phyloP scores from a whole-genome alignment of 2,888 invertebrate genomes.

The Trachelus tabidus region DNA sequence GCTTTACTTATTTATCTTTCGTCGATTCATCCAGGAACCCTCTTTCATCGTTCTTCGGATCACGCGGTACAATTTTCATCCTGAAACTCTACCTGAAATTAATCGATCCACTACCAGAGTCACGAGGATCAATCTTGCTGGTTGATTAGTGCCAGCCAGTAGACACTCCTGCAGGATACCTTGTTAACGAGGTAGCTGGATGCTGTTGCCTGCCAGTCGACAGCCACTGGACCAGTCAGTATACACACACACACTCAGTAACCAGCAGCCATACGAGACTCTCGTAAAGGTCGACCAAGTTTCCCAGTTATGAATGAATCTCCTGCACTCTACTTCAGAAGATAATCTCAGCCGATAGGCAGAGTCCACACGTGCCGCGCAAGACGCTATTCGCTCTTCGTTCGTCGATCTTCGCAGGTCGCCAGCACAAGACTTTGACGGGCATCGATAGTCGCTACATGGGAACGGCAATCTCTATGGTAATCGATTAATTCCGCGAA shows the following conservation, averaged over 20 bases:
- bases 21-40: background rate
- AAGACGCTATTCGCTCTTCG: background rate
- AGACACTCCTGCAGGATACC: background rate
- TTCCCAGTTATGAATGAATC: constrained; percentile 33
- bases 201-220: background rate
- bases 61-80: background rate
- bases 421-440: too few species aligned
- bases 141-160: background rate
- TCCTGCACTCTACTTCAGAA: constrained; percentile 17
- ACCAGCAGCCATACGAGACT: background rate
- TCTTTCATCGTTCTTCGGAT: background rate
- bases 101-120: background rate
- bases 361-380: background rate
- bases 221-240: background rate
- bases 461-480: too few species aligned
- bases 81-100: background rate
- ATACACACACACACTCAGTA: background rate
- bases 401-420: background rate
- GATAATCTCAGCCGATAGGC: constrained; percentile 30
- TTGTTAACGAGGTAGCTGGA: background rate
- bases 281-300: background rate
- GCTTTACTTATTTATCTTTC: background rate
- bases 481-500: background rate
- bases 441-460: too few species aligned
- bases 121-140: background rate